These are phyloP conservation scores for Isotomurus palustris DNA, from an alignment of 2,888 invertebrate genomes.

Conservation along the genomic window DNA sequence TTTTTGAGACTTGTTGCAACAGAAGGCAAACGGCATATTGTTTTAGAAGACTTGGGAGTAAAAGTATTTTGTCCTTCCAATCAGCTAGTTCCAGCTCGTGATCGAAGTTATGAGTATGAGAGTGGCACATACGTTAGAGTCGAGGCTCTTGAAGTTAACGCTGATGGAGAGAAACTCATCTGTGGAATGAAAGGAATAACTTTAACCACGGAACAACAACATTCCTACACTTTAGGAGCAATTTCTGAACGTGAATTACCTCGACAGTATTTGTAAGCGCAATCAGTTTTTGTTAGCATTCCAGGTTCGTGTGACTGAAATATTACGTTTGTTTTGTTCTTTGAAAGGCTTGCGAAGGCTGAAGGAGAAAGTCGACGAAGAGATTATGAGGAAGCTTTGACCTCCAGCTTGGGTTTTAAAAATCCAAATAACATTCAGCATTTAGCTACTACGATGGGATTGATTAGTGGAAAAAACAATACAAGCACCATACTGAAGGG, in stretches of 20 bases:
- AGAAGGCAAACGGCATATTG: constrained; percentile 69
- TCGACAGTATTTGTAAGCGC: constrained; percentile 49
- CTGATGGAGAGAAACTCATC: constrained; percentile 80
- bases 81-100: constrained; percentile 28
- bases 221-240: constrained; percentile 72
- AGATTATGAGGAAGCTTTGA: constrained; percentile 73
- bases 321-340: too few relatives aligned
- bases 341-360: constrained; percentile 21
- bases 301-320: background rate
- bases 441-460: constrained; percentile 69
- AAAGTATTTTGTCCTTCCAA: constrained; percentile 56
- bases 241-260: constrained; percentile 57
- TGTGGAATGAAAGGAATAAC: constrained; percentile 79
- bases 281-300: background rate
- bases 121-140: constrained; percentile 81
- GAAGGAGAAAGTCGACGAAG: constrained; percentile 53
- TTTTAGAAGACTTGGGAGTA: constrained; percentile 79
- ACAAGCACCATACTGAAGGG: constrained; percentile 66
- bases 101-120: constrained; percentile 60
- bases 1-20: constrained; percentile 74
- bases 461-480: constrained; percentile 65
- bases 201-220: constrained; percentile 64
- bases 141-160: constrained; percentile 75
- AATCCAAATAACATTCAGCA: constrained; percentile 83
- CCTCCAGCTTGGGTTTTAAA: constrained; percentile 78